Evolutionary conservation across 2,113 vertebrate species (phyloP).

Genomic region (Poicephalus meyeri): DNA sequence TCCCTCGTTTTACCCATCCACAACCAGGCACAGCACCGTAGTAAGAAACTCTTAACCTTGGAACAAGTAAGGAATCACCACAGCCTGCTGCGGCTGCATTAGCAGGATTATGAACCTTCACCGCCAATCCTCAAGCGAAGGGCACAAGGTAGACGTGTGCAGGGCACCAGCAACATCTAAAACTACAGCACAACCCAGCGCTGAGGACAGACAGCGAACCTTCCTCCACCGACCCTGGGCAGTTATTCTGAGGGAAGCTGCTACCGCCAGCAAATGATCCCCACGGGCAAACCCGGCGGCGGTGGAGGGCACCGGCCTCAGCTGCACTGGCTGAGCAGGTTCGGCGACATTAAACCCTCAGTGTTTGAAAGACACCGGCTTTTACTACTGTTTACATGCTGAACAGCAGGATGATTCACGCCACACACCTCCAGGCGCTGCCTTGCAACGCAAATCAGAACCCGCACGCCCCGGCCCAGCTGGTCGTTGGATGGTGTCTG

Average conservation of each 20-base stretch:
- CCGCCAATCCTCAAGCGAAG: not conserved
- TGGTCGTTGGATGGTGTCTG: not conserved
- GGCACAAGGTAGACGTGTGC: not conserved
- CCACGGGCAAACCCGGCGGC: fast-evolving
- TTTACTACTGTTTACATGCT: not conserved
- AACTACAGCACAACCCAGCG: not conserved
- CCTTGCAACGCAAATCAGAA: not conserved
- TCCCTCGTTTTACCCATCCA: not conserved
- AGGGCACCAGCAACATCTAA: not conserved
- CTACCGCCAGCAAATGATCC: fast-evolving
- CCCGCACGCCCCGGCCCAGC: not conserved
- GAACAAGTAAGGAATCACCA: not conserved
- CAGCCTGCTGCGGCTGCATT: not conserved
- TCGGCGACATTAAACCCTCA: not conserved
- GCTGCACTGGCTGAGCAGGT: not conserved
- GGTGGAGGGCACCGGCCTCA: not conserved
- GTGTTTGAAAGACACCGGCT: not conserved
- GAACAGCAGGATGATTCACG: not conserved
- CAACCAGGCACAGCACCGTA: fast-evolving
- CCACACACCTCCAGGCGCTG: not conserved
- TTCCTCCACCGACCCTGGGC: fast-evolving
- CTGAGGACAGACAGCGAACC: not conserved
- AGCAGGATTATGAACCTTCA: not conserved
- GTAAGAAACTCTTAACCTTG: not conserved
- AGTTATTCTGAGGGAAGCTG: not conserved